Percentiles rank a stretch among this genome's conserved stretches.
Evolutionary conservation across 2,797 vertebrate species (phyloP).

Genomic region (Eospalax fontanierii): DNA sequence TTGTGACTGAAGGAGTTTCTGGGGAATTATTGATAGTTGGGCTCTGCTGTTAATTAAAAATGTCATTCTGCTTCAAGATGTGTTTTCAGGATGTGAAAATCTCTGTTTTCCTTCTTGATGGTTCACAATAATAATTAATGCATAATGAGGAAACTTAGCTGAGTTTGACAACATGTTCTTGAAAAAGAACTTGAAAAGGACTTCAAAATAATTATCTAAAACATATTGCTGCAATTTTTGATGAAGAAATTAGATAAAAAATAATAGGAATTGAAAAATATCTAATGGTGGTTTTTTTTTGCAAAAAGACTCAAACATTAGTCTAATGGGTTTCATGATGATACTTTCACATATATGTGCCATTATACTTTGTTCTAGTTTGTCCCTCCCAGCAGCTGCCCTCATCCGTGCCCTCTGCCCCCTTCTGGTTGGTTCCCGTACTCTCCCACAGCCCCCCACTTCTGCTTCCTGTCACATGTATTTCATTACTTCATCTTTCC

Average conservation of each 20-base stretch:
- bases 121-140: conserved; percentile 74
- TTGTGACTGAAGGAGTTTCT: conserved; percentile 20
- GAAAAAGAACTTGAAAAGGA: conserved; percentile 72
- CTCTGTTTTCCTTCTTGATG: conserved; percentile 71
- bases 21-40: conserved; percentile 63
- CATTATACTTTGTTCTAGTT: neutral
- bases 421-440: neutral
- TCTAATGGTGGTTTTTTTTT: neutral
- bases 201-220: conserved; percentile 71
- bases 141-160: conserved; percentile 66
- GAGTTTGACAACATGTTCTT: conserved; percentile 72
- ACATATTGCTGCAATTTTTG: conserved; percentile 20
- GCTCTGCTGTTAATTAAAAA: conserved; percentile 71
- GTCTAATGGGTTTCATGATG: neutral
- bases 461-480: neutral
- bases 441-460: fast-evolving
- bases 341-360: neutral
- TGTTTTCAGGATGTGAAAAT: conserved; percentile 73
- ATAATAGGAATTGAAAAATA: neutral
- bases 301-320: neutral
- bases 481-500: neutral
- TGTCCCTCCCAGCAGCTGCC: neutral
- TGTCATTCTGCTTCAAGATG: conserved; percentile 74
- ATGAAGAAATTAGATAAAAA: conserved; percentile 26
- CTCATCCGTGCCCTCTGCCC: neutral